Evolutionary conservation across 2,113 vertebrate species (phyloP).

Genomic region (Psittacus erithacus): DNA sequence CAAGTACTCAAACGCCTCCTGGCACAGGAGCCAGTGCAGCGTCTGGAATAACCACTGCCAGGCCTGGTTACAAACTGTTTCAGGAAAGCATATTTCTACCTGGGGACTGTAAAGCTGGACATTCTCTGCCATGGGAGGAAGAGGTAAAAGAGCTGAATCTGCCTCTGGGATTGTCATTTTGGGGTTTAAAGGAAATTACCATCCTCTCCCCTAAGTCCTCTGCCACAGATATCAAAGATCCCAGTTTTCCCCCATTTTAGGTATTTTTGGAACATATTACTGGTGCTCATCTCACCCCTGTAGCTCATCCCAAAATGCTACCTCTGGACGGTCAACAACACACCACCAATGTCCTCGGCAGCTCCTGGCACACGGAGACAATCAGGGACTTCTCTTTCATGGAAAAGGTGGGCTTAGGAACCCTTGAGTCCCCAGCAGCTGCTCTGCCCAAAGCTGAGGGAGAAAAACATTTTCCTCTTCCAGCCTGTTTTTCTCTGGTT

Average conservation of each 20-base stretch:
- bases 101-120: background rate
- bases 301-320: background rate
- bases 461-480: background rate
- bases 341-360: background rate
- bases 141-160: background rate
- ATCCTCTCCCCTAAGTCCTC: background rate
- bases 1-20: background rate
- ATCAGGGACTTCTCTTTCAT: background rate
- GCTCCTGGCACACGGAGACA: background rate
- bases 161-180: background rate
- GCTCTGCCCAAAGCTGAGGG: background rate
- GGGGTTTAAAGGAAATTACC: background rate
- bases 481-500: background rate
- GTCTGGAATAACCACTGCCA: background rate
- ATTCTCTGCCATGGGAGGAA: background rate
- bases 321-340: background rate
- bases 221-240: background rate
- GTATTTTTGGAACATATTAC: background rate
- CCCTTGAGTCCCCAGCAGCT: rapidly evolving
- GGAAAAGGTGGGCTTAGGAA: background rate
- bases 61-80: background rate
- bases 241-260: background rate
- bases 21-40: background rate
- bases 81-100: background rate
- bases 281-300: background rate